Base-by-base conservation (phyloP, 2,113 vertebrate genomes). In the Silurus meridionalis region DNA sequence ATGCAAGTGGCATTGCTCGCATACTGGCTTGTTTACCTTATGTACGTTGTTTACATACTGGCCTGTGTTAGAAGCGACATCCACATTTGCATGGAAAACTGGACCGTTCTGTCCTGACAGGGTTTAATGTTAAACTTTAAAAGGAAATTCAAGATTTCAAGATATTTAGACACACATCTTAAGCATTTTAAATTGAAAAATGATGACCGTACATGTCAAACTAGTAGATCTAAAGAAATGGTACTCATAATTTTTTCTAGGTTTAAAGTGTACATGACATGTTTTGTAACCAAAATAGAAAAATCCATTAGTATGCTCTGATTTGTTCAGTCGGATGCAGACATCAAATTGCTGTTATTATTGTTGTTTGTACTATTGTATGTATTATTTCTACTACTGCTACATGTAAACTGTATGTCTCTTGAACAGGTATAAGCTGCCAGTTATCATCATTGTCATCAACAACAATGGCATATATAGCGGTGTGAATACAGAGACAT, bases 401-500 rank as follows among this genome's bases (percentile, higher is more conserved):
- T 25, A 61, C 50, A 17, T 84, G 37, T 75, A 69, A 80, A n/a
- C 17, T 9, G 3, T n/a, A 23, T 19, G 21, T 69, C 48, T 67
- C 57, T 48, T 67, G 57, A 58, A 57, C 87, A 99, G 98, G 90
- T 97, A 99, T 90, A 97, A 95, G 2, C 94, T 99, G 75, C 97
- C 97, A 52, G 92, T 99, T 63, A 85, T 99, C 74, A 93, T 99
- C 90, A 96, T 99, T 0, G 74, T 99, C 37, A 94, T 99, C 48
- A 99, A 99, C 91, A 99, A 99, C 91, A 99, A 98, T 82, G 98
- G 98, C 6, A 99, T 99, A 92, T 99, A 99, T 91, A 96, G 95
- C 83, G 98, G 98, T 83, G 87, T 99, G 57, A 95, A 97, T 94
- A 48, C 88, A 85, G 92, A 95, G 66, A 91, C 94, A 6, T 99